Base-by-base conservation (phyloP, 1,140 invertebrate species). In the Scaptodrosophila lebanonensis region DNA sequence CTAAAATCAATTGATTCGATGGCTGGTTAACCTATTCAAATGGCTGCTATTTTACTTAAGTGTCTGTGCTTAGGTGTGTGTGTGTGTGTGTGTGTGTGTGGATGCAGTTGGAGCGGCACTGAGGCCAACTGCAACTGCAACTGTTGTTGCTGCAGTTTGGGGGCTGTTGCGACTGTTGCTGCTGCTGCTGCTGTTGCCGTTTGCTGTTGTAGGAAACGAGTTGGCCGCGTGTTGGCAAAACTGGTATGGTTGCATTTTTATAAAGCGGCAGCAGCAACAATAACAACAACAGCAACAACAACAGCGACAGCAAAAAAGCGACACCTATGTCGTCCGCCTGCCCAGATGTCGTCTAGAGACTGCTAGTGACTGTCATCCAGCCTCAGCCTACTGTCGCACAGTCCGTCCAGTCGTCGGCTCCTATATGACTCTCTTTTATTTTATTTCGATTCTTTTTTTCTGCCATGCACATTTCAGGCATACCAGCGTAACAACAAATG, bases 191-290 rank as follows among this genome's bases (percentile, higher is more conserved):
- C n/a, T n/a, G n/a, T n/a, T n/a, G n/a, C n/a, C n/a, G n/a, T n/a
- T n/a, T 25, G 22, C 22, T 25, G 8, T 8, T 25, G 8, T 25
- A 25, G 22, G 22, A 25, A 25, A 25, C 22, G 8, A 25, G 53
- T 56, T 56, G 45, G 44, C 22, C 53, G 22, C 22, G 8, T 25
- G 53, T 66, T 66, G 63, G 52, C 54, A 66, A 67, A 67, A 67
- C 65, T 67, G 65, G 65, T 67, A 67, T 67, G 64, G 64, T 67
- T 67, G 64, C 64, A 67, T 67, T 67, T 67, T 67, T 67, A 67
- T 67, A 60, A 66, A 59, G 66, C 60, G 60, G 54, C 63, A 47
- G 60, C 67, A 39, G 20, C 33, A 50, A 48, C 32, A 48, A 22
- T 33, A 32, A 36, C 43, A 58, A 39, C 35, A 47, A 48, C 40